phyloP scores from a whole-genome alignment of 1,140 invertebrate species.

The Adoxophyes honmai region DNA sequence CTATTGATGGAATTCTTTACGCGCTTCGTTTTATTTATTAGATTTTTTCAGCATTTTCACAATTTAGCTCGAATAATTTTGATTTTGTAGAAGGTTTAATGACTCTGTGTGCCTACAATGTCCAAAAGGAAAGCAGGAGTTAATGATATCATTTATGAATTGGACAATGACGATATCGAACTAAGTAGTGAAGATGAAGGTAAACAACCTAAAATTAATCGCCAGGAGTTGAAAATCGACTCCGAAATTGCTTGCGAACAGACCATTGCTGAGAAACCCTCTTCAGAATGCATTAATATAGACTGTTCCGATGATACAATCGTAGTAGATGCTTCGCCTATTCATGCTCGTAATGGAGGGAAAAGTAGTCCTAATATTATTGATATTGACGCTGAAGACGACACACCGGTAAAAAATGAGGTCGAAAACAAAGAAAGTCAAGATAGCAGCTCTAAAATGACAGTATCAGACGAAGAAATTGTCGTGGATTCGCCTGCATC shows the following conservation, averaged over 20 bases:
- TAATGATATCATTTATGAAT: conserved; percentile 71
- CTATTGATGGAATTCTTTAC: conserved; percentile 2
- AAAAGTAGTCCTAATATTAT: conserved; percentile 33
- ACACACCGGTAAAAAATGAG: conserved; percentile 17
- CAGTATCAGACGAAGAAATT: conserved; percentile 56
- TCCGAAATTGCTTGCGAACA: conserved; percentile 17
- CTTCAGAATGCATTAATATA: conserved; percentile 29
- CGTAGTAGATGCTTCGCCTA: conserved; percentile 19
- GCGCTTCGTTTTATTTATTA: conserved; percentile 7
- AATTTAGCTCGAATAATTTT: background rate
- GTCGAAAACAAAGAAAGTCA: conserved; percentile 20
- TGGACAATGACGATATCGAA: conserved; percentile 68
- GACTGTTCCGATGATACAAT: conserved; percentile 30
- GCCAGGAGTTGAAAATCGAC: conserved; percentile 25
- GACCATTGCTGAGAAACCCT: conserved; percentile 19
- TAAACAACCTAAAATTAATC: conserved; percentile 49
- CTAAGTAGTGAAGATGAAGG: conserved; percentile 63
- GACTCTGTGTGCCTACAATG: conserved; percentile 32
- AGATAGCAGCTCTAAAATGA: conserved; percentile 25
- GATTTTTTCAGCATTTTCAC: conserved; percentile 6
- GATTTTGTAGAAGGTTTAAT: background rate
- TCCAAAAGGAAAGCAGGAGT: conserved; percentile 62
- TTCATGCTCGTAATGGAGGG: conserved; percentile 53
- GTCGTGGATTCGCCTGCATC: conserved; percentile 49
- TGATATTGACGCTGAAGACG: background rate